Conservation (phyloP, 2,113 vertebrate species). For the Cyrtonyx montezumae region DNA sequence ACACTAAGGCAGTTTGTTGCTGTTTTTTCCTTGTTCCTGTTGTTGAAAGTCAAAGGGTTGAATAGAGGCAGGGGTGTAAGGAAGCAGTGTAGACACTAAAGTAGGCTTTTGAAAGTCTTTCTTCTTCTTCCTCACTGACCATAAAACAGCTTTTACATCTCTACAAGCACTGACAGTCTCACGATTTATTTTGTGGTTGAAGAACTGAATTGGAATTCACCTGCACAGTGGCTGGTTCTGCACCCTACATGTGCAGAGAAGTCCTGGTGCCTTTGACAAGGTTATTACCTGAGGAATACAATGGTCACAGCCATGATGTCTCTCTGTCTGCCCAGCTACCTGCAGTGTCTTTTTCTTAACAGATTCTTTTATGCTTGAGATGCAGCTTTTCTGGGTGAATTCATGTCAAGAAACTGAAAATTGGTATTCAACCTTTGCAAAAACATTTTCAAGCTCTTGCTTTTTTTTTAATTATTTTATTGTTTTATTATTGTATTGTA, state of each 20-base stretch:
- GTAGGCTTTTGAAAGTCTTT: constrained; percentile 23
- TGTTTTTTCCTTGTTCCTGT: constrained; percentile 23
- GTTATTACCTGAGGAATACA: neutral
- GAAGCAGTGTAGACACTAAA: neutral
- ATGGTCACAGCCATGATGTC: neutral
- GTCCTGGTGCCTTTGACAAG: neutral
- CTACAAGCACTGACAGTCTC: neutral
- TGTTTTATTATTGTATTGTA: too few species aligned
- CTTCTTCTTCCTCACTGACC: neutral
- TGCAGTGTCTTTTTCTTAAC: neutral
- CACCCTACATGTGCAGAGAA: neutral
- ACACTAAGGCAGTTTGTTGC: neutral
- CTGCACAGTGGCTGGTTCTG: neutral
- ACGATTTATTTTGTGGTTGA: constrained; percentile 12
- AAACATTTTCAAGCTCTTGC: neutral
- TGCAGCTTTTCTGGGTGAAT: neutral
- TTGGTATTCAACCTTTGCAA: constrained; percentile 5
- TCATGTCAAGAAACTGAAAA: neutral
- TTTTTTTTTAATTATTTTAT: too few species aligned
- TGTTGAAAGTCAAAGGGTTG: neutral
- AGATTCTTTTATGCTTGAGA: neutral
- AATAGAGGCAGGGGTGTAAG: neutral
- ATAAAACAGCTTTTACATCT: neutral
- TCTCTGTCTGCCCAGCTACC: neutral
- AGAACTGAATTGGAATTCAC: neutral